Percentiles rank a stretch among this genome's conserved stretches.
Conservation (phyloP, 2,888 invertebrate species). For the Drosophila putrida region DNA sequence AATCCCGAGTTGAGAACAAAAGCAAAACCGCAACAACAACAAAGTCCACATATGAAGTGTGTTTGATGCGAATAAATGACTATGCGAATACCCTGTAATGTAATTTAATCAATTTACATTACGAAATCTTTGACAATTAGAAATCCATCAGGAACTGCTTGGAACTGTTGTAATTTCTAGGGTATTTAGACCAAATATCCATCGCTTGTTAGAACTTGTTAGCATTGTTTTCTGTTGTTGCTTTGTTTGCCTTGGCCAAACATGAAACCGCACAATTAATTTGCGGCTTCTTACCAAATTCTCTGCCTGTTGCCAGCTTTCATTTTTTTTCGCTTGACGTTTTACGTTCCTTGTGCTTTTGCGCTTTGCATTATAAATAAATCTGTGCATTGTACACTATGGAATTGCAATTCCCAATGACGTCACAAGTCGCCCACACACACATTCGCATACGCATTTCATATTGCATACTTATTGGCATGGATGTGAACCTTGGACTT, state of each 20-base stretch:
- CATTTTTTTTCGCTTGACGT: conserved; percentile 1
- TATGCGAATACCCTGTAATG: conserved; percentile 27
- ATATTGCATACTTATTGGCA: conserved; percentile 47
- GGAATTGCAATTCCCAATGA: conserved; percentile 60
- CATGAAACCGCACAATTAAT: conserved; percentile 70
- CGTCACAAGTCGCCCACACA: conserved; percentile 56
- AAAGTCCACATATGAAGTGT: conserved; percentile 4
- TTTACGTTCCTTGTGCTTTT: background rate
- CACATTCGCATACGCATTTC: conserved; percentile 23
- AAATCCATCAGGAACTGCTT: background rate
- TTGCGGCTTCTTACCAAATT: conserved; percentile 54
- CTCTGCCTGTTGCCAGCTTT: conserved; percentile 24
- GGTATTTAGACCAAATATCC: conserved; percentile 30
- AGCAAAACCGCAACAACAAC: conserved; percentile 26
- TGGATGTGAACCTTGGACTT: conserved; percentile 1
- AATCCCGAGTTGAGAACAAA: conserved; percentile 44
- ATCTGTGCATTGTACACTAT: conserved; percentile 63
- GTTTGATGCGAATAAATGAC: background rate
- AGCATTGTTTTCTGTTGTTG: conserved; percentile 20
- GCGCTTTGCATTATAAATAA: conserved; percentile 68
- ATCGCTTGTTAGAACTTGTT: conserved; percentile 30
- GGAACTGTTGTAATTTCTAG: background rate
- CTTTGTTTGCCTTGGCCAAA: conserved; percentile 31
- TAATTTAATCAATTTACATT: background rate
- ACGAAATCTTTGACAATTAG: background rate